Base-by-base conservation (phyloP, 1,140 invertebrate species). In the Papilio helenus region DNA sequence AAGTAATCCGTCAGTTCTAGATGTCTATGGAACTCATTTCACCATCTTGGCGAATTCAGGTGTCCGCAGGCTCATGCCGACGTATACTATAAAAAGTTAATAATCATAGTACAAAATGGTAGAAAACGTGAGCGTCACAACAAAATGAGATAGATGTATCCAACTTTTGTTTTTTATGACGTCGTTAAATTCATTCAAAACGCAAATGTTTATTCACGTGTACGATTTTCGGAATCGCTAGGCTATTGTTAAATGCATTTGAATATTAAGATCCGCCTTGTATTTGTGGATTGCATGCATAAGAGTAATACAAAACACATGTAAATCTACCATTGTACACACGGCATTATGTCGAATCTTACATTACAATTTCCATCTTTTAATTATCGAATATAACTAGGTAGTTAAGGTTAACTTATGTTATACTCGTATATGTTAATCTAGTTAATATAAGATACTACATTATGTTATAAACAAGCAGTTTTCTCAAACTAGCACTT, bases 251-350 rank as follows among this genome's bases (percentile, higher is more conserved):
- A 26, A 14, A 61, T 65, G 26, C 61, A 65, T 29, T 65, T 65
- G 12, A 65, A 65, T 29, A 29, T 29, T 18, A 16, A 65, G 61
- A 65, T 65, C 61, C 61, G 61, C 61, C 34, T 65, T 34, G 61
- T 65, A 34, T 14, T 68, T 68, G 61, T 16, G 61, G 12, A 29
- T 68, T 16, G 16, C 26, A 29, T 68, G 61, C 23, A 29, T 29
- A 18, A 68, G 29, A 68, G 14, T 26, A 65, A 68, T 68, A 68
- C 26, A 68, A 29, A 29, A 14, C 23, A 68, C 23, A 26, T 61
- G 58, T 61, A 61, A 61, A 61, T 61, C 23, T 61, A 26, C 58
- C 23, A 61, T 61, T 61, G 58, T 61, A 16, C 20, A 58, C n/a
- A 58, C 20, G 9, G 23, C n/a, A 26, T 1, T 26, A 5, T 14